Evolutionary conservation across 2,888 invertebrate genomes (phyloP), one percentile per base, ranked within the genome.

Genomic region (Pyrrhia umbra): DNA sequence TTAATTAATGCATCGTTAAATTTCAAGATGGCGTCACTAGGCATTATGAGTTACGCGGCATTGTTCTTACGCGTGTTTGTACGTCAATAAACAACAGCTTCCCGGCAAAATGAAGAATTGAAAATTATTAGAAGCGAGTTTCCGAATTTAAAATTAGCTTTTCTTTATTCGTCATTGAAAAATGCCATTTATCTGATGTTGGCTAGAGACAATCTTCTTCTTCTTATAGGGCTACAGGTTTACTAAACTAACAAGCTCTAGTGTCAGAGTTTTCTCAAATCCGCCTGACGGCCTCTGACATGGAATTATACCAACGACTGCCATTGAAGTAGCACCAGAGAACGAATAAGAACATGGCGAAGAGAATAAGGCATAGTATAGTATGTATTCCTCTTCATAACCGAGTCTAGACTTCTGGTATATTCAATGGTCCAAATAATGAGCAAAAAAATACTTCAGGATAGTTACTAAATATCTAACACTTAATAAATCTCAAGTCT

Each of bases 41-140:
- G 42, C n/a, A 21, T 42, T 64, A 18, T 63, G 50, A 63, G 59
- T 60, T 72, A 58, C 56, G 66, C 73, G 45, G 37, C 49, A 65
- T 60, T 72, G 66, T 59, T 72, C 73, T 52, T 40, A 77, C 59
- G 66, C 55, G 37, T 56, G 55, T 56, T 71, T n/a, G 5, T 54
- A 57, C 51, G 49, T 77, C 66, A 63, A 58, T 65, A 73, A 77
- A 73, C 77, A 77, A 49, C 45, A 37, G 70, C 18, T 72, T 73
- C 73, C 34, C 43, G 40, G 57, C 63, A 76, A 55, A 56, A 76
- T 42, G 16, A 52, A 64, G 50, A 64, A 71, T 51, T 55, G 37
- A 54, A 70, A 69, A 75, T 55, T 75, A 60, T 75, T 70, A 46
- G 18, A 21, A 54, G 16, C 15, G 25, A 21, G 46, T 42, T 75